Conservation (phyloP, 2,797 vertebrate genomes). For the Labroides dimidiatus region DNA sequence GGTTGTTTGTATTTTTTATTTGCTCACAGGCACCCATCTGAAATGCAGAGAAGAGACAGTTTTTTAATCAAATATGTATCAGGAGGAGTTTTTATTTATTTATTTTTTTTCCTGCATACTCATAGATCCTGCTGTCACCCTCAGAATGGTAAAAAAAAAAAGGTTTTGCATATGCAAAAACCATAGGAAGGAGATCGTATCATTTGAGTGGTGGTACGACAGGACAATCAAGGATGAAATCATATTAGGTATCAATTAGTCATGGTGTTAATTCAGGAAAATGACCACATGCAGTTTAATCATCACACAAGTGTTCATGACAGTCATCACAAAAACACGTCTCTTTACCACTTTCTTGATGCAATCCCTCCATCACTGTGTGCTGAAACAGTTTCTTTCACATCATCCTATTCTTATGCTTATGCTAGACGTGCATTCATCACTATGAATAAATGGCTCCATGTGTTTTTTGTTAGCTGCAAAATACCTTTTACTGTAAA, state of each 20-base stretch:
- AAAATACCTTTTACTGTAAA: too few species aligned
- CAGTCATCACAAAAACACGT: neutral
- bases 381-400: too few species aligned
- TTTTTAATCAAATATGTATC: slow-evolving; percentile 60
- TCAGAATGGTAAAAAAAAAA: slow-evolving; percentile 8
- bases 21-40: slow-evolving; percentile 43
- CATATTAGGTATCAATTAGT: too few species aligned
- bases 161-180: too few species aligned
- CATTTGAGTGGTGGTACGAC: neutral
- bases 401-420: too few species aligned
- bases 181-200: slow-evolving; percentile 6
- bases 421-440: too few species aligned
- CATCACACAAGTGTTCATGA: neutral
- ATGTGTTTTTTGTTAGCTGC: too few species aligned
- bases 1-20: slow-evolving; percentile 31
- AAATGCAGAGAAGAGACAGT: slow-evolving; percentile 38
- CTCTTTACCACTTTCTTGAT: too few species aligned
- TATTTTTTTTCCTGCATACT: slow-evolving; percentile 27
- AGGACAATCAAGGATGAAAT: too few species aligned
- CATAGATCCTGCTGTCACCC: slow-evolving; percentile 30
- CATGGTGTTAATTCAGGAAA: neutral
- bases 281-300: slow-evolving; percentile 12
- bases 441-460: too few species aligned
- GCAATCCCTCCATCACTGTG: too few species aligned
- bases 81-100: slow-evolving; percentile 21